These are phyloP conservation scores for Lagopus leucura DNA, from an alignment of 2,113 vertebrate genomes.

Conservation along the genomic window DNA sequence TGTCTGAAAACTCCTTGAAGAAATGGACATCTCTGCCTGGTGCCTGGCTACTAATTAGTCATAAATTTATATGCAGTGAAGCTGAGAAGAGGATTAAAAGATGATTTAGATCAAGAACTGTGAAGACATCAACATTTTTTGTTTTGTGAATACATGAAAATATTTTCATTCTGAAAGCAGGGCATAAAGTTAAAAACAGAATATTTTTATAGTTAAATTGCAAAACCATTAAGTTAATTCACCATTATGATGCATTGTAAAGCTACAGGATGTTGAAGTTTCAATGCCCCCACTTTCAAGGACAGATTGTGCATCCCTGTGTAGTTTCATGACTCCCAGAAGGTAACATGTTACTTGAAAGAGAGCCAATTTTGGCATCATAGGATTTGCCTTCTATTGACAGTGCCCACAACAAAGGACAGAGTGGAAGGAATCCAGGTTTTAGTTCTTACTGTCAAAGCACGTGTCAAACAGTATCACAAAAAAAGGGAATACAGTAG, in stretches of 20 bases:
- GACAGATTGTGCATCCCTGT: not conserved
- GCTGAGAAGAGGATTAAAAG: not conserved
- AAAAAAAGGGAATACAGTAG: accelerated
- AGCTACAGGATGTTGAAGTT: not conserved
- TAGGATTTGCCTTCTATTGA: not conserved
- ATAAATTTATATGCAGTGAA: not conserved
- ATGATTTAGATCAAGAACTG: not conserved
- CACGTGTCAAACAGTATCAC: not conserved
- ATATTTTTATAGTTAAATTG: not conserved
- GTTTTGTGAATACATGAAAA: not conserved
- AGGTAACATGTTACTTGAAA: not conserved
- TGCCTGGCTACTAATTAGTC: not conserved
- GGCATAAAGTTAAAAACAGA: not conserved
- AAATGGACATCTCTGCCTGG: not conserved
- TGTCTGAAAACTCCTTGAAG: not conserved
- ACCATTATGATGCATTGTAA: not conserved
- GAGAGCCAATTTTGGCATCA: not conserved
- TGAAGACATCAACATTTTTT: not conserved
- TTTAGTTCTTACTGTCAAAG: not conserved
- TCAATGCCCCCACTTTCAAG: accelerated
- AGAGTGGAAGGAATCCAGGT: not conserved
- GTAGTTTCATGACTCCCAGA: not conserved
- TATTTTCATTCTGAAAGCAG: not conserved
- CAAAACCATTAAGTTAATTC: not conserved
- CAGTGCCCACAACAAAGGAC: accelerated